phyloP scores from a whole-genome alignment of 2,113 vertebrate genomes.

The Isichthys henryi region DNA sequence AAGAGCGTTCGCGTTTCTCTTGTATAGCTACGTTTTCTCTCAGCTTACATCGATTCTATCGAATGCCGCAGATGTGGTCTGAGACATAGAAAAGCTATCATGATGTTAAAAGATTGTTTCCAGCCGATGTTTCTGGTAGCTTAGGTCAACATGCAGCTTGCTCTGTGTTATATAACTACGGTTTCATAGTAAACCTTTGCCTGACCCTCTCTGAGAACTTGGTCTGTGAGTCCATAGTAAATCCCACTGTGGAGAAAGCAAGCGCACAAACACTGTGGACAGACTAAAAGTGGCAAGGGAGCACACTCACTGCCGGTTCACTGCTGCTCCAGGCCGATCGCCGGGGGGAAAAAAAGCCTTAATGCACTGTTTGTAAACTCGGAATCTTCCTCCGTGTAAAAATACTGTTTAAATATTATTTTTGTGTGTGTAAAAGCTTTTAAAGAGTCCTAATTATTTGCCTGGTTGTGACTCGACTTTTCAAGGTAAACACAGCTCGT shows the following conservation, averaged over 20 bases:
- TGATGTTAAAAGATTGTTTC: neutral
- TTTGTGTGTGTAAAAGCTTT: constrained; percentile 33
- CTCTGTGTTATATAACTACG: neutral
- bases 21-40: neutral
- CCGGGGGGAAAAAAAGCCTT: neutral
- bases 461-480: constrained; percentile 18
- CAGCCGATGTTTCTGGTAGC: neutral
- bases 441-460: constrained; percentile 27
- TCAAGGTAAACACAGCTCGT: constrained; percentile 35
- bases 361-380: constrained; percentile 6
- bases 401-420: constrained; percentile 52
- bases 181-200: constrained; percentile 10
- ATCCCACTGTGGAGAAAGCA: neutral
- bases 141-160: neutral
- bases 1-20: neutral
- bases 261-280: neutral
- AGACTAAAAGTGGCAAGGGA: constrained; percentile 17
- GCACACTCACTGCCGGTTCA: neutral
- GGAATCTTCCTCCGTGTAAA: constrained; percentile 35
- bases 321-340: neutral
- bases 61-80: neutral
- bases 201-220: constrained; percentile 22
- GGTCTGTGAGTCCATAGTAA: constrained; percentile 5
- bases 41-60: neutral
- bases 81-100: neutral